Evolutionary conservation across 2,888 invertebrate genomes (phyloP).

Genomic region (Cerastis leucographa): DNA sequence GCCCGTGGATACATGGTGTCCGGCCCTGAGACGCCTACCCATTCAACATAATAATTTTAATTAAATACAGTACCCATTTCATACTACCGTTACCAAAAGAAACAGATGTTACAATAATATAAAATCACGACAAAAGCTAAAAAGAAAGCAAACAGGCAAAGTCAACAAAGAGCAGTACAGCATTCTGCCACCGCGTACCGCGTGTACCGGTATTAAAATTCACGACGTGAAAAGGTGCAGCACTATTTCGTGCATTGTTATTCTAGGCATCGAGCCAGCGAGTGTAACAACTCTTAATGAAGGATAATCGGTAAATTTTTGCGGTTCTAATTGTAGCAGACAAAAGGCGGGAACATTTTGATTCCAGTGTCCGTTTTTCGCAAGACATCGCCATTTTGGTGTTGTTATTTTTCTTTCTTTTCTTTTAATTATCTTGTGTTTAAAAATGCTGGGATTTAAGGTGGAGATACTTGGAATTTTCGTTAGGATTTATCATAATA

Average conservation of each 20-base stretch:
- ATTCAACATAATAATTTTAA: neutral
- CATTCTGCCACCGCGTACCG: slow-evolving; percentile 66
- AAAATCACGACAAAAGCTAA: slow-evolving; percentile 66
- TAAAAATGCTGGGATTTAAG: slow-evolving; percentile 12
- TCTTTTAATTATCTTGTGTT: neutral
- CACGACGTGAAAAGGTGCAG: slow-evolving; percentile 71
- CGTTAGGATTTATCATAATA: slow-evolving; percentile 3
- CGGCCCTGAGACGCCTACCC: no score
- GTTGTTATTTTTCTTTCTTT: slow-evolving; percentile 11
- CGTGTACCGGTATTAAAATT: slow-evolving; percentile 74
- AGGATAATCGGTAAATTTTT: slow-evolving; percentile 66
- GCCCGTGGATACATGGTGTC: no score
- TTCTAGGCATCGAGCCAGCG: slow-evolving; percentile 68
- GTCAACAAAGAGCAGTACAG: slow-evolving; percentile 52
- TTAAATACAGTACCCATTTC: neutral
- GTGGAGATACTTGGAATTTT: slow-evolving; percentile 11
- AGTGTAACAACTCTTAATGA: slow-evolving; percentile 67
- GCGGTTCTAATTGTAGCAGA: slow-evolving; percentile 61
- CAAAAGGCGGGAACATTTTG: slow-evolving; percentile 57
- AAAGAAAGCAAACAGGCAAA: slow-evolving; percentile 64
- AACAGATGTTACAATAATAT: slow-evolving; percentile 68
- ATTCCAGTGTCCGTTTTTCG: slow-evolving; percentile 39
- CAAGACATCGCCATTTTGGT: slow-evolving; percentile 43
- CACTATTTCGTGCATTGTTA: slow-evolving; percentile 79
- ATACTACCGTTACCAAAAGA: slow-evolving; percentile 45